Base-by-base conservation (phyloP, 64 coral and sea anemone species). In the Cladopsammia gracilis region DNA sequence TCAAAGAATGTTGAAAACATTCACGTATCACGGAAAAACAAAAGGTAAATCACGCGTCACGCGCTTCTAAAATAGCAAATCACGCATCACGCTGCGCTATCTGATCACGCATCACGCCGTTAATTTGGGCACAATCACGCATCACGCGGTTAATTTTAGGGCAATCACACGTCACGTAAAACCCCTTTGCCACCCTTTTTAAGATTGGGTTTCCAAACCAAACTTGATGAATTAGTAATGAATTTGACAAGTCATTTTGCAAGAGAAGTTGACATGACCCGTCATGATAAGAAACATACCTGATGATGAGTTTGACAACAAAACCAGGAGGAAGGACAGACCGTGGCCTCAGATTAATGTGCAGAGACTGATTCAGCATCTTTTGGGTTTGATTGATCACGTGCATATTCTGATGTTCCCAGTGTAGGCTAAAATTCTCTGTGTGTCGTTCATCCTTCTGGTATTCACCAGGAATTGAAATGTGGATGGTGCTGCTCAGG, bases 391-490 rank as follows among this genome's bases (percentile, higher is more conserved):
- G 42, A n/a, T 87, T 65, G 2, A 93, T 87, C 0, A 75, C 61
- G 76, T 93, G 91, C 22, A 18, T 70, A 69, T 93, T 93, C 12
- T 54, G 44, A 43, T 78, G 54, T 9, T 93, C 42, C 91, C 91
- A 93, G 10, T 68, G 13, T 44, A 93, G 58, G 22, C 43, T 78
- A 10, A 58, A 88, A 25, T 59, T 54, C 18, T 59, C 15, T 6
- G 51, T 7, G 10, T 26, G 19, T 16, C 42, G 53, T 12, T 58
- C 52, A 57, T 22, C 11, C 70, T 86, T 60, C 22, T 64, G 6
- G 13, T 76, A 45, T 25, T 45, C 47, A 43, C 50, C 50, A 66
- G 91, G 91, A 47, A 93, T 73, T 43, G 46, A 64, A 23, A 93
- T 78, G 11, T 43, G 7, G 20, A 93, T 93, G 12, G 56, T 46